These are phyloP conservation scores for Chloropsis cyanopogon DNA, from an alignment of 2,113 vertebrate genomes.

Conservation along the genomic window DNA sequence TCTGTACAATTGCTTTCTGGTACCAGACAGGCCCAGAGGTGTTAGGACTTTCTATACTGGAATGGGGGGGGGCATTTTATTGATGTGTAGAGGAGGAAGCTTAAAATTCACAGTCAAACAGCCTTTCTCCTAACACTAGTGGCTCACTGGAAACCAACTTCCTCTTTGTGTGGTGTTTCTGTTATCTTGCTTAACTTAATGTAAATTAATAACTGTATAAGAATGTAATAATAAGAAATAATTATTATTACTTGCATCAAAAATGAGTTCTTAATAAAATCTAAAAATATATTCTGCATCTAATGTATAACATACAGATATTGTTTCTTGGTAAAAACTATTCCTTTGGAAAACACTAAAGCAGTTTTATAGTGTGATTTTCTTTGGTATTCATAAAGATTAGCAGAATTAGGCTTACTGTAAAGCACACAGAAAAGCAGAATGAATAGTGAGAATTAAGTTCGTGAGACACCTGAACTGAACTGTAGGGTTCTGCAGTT, in stretches of 20 bases:
- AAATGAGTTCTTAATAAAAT: not conserved
- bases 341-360: not conserved
- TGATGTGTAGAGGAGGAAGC: not conserved
- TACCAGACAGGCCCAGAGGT: not conserved
- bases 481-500: not conserved
- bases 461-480: not conserved
- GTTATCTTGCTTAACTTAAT: not conserved
- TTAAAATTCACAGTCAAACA: not conserved
- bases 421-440: not conserved
- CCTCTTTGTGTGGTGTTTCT: not conserved
- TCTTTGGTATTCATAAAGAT: not conserved
- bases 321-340: not conserved
- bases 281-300: not conserved
- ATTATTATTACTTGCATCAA: not conserved
- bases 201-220: not conserved
- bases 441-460: not conserved
- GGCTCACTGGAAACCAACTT: not conserved
- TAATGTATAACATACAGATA: not conserved
- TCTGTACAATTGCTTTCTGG: not conserved
- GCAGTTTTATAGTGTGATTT: not conserved
- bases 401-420: not conserved
- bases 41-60: not conserved
- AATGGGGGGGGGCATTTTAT: not conserved
- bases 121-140: not conserved
- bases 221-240: not conserved